Evolutionary conservation across 2,888 invertebrate genomes (phyloP).

Genomic region (Pediacus dermestoides): DNA sequence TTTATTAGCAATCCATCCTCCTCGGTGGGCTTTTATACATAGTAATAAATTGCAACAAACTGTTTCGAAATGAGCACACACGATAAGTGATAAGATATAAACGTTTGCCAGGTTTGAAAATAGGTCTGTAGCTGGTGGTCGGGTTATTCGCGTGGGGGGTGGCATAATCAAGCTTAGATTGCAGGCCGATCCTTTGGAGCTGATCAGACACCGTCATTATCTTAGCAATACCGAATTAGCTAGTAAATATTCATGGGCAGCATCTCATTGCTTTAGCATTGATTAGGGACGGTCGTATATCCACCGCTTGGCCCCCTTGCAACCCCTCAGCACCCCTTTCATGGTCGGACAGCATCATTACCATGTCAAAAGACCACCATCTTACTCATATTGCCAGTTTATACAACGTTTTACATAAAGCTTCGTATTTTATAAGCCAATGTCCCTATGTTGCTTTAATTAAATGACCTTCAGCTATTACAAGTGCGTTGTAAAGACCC

Average conservation of each 20-base stretch:
- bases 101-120: too few relatives aligned
- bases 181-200: constrained; percentile 34
- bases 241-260: constrained; percentile 56
- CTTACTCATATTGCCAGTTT: constrained; percentile 27
- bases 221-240: constrained; percentile 46
- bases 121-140: too few relatives aligned
- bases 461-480: too few relatives aligned
- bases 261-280: constrained; percentile 40
- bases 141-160: constrained; percentile 28
- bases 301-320: constrained; percentile 18
- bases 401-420: too few relatives aligned
- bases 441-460: too few relatives aligned
- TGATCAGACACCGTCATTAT: constrained; percentile 45
- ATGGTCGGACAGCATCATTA: constrained; percentile 33
- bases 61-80: too few relatives aligned
- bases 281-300: constrained; percentile 38
- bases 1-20: too few relatives aligned
- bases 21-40: too few relatives aligned
- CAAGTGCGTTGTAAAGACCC: too few relatives aligned
- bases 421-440: too few relatives aligned
- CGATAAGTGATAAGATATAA: too few relatives aligned
- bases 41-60: too few relatives aligned
- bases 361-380: constrained; percentile 34
- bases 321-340: constrained; percentile 21
- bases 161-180: constrained; percentile 41